These are phyloP conservation scores for Alitta virens DNA, from an alignment of 2,888 invertebrate species.

Conservation along the genomic window DNA sequence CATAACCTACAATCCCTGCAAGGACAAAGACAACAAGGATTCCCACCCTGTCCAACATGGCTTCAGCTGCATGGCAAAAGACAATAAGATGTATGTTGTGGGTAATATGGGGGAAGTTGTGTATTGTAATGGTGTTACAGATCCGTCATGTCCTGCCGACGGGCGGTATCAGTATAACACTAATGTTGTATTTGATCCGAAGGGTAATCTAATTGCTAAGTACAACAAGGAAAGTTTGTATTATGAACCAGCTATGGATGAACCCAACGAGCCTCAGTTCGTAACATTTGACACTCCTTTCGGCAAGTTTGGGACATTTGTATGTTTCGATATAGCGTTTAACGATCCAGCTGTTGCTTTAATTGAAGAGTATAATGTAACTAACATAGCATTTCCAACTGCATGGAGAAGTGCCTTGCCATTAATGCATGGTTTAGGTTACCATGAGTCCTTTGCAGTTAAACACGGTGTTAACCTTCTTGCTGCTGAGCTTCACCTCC, in stretches of 20 bases:
- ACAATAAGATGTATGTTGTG: constrained; percentile 67
- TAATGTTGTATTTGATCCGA: constrained; percentile 73
- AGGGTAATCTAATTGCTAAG: constrained; percentile 71
- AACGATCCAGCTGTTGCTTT: constrained; percentile 67
- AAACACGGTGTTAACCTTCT: constrained; percentile 69
- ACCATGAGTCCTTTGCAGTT: constrained; percentile 71
- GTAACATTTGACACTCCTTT: constrained; percentile 41
- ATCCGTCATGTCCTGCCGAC: constrained; percentile 34
- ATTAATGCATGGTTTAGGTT: constrained; percentile 31
- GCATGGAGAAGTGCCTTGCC: constrained; percentile 76
- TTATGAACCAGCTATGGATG: constrained; percentile 59
- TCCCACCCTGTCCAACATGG: constrained; percentile 26
- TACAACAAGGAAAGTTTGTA: constrained; percentile 62
- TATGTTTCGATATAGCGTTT: constrained; percentile 82
- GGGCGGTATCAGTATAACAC: constrained; percentile 67
- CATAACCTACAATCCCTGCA: constrained; percentile 56
- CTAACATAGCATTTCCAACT: constrained; percentile 69
- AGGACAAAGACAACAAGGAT: constrained; percentile 18
- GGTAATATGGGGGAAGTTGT: constrained; percentile 70
- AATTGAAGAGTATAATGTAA: constrained; percentile 61
- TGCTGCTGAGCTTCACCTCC: constrained; percentile 70
- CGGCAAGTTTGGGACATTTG: constrained; percentile 62
- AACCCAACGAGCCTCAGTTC: constrained; percentile 32
- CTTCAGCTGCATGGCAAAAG: constrained; percentile 64
- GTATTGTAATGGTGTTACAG: constrained; percentile 58